phyloP scores from a whole-genome alignment of 1,140 invertebrate genomes.

The Drosophila ercepeae region DNA sequence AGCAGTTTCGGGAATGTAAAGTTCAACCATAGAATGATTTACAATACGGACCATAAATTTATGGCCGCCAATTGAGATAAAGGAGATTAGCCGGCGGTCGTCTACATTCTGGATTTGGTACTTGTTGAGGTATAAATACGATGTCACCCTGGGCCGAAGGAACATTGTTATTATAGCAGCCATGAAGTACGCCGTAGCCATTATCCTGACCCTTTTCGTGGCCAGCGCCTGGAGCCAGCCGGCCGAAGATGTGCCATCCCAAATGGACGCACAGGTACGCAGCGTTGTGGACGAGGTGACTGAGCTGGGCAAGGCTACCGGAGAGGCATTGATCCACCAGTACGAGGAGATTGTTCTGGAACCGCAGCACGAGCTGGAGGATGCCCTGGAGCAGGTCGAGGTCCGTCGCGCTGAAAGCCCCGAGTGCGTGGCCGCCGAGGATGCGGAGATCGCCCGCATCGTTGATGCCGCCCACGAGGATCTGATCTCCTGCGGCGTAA shows the following conservation, averaged over 20 bases:
- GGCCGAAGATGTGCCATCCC: slow-evolving; percentile 23
- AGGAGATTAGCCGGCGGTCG: slow-evolving; percentile 11
- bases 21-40: slow-evolving; percentile 30
- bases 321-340: slow-evolving; percentile 48
- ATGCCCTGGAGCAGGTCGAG: slow-evolving; percentile 57
- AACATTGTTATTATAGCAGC: slow-evolving; percentile 8
- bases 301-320: slow-evolving; percentile 54
- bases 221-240: slow-evolving; percentile 42
- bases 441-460: slow-evolving; percentile 43
- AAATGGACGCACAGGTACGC: slow-evolving; percentile 41
- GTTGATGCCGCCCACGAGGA: slow-evolving; percentile 62
- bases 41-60: slow-evolving; percentile 18
- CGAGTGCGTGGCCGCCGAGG: slow-evolving; percentile 65
- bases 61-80: slow-evolving; percentile 40
- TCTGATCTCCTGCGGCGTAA: slow-evolving; percentile 43
- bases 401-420: slow-evolving; percentile 48
- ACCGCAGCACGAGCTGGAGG: slow-evolving; percentile 66
- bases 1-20: slow-evolving; percentile 28
- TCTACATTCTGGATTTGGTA: slow-evolving; percentile 8
- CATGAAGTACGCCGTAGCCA: slow-evolving; percentile 46
- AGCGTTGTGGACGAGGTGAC: slow-evolving; percentile 52
- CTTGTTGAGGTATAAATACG: slow-evolving; percentile 22
- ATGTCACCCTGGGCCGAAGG: background rate
- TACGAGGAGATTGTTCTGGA: slow-evolving; percentile 71
- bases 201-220: slow-evolving; percentile 39